Evolutionary conservation across 2,113 vertebrate species (phyloP).

Genomic region (Lipotes vexillifer): DNA sequence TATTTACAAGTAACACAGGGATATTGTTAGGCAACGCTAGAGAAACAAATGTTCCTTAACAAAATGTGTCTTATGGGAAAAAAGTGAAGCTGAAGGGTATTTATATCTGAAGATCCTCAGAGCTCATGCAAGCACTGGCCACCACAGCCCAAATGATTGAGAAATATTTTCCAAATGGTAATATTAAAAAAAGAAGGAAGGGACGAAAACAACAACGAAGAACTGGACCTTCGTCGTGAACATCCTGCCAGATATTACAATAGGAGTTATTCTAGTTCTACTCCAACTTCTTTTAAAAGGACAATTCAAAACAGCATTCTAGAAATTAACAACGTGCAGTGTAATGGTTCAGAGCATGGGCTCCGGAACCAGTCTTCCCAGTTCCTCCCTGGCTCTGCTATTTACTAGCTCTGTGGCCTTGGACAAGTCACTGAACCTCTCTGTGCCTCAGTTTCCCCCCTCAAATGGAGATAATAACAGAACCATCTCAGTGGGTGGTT

Average conservation of each 20-base stretch:
- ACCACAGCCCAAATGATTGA: not conserved
- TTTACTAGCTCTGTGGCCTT: not conserved
- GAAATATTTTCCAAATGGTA: constrained; percentile 14
- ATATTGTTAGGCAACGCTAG: not conserved
- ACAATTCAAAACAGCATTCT: not conserved
- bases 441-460: not conserved
- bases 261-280: not conserved
- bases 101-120: not conserved
- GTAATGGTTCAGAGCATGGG: not conserved
- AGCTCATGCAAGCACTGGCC: not conserved
- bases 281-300: not conserved
- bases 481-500: not conserved
- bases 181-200: not conserved
- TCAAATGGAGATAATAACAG: not conserved
- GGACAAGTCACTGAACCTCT: not conserved
- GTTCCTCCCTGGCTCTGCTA: not conserved
- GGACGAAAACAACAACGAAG: not conserved
- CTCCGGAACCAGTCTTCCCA: not conserved
- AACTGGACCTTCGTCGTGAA: not conserved
- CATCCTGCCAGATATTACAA: not conserved
- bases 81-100: not conserved
- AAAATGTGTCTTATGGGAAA: not conserved
- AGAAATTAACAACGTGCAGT: not conserved
- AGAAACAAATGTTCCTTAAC: not conserved
- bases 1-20: not conserved